Evolutionary conservation across 1,140 invertebrate genomes (phyloP), one percentile per base, ranked within the genome.

Genomic region (Drosophila sp.): DNA sequence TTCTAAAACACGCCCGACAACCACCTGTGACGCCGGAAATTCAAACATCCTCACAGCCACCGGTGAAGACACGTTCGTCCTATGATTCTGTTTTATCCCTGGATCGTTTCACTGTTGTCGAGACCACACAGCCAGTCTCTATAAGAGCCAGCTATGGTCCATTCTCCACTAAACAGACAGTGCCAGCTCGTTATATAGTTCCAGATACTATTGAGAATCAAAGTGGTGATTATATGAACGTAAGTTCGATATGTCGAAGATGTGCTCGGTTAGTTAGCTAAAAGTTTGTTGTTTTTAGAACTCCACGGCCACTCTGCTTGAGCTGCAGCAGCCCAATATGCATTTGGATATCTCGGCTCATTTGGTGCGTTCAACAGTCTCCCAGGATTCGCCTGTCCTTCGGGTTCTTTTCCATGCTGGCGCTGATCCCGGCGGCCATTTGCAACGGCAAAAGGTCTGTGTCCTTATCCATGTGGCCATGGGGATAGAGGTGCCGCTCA

Each of bases 161-260:
- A 1, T 98, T 98, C 92, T 97, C 96, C 71, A 98, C 97, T 32
- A 98, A 98, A 84, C 97, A 98, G 92, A 98, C 97, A 1, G 97
- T 98, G 11, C 97, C 97, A n/a, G 96, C 96, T 0, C 93, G 96
- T n/a, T 97, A 96, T 81, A 95, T 97, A 66, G 96, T 97, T 10
- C 96, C 96, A 0, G 96, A 97, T 91, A 95, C 96, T 0, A 92
- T 96, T 70, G 95, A 95, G 10, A 72, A 93, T 71, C 84, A 77
- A 4, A 60, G 27, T 11, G 76, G 77, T 25, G 90, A 92, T 54
- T 90, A 90, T 64, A 63, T 91, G 27, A 92, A 75, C 66, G 91
- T 92, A 75, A 91, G 91, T 84, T 27, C 10, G 1, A 10, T 10
- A 27, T 25, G n/a, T 23, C 44, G 6, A 8, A 0, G 2, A 27